Conservation (phyloP, 2,888 invertebrate genomes). For the Diadegma fenestrale region DNA sequence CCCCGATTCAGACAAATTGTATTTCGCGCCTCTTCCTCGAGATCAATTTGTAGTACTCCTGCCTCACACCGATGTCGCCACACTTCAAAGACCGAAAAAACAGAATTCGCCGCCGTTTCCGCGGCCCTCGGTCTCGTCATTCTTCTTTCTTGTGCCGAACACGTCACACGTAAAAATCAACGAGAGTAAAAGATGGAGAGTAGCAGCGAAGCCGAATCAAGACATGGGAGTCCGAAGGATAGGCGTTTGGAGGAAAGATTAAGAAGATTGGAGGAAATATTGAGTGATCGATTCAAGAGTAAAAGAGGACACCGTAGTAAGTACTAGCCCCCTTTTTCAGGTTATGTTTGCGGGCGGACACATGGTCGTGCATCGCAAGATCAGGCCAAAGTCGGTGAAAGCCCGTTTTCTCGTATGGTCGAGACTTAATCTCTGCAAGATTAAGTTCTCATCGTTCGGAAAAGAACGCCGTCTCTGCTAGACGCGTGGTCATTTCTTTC, state of each 20-base stretch:
- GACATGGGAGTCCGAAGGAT: not conserved
- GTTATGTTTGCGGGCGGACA: not conserved
- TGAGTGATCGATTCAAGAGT: not conserved
- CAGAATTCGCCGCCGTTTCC: not conserved
- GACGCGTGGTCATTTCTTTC: slow-evolving; percentile 30
- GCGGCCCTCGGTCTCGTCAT: slow-evolving; percentile 4
- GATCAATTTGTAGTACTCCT: slow-evolving; percentile 9
- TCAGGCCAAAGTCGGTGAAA: not conserved
- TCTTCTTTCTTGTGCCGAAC: slow-evolving; percentile 34
- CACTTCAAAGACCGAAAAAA: not conserved
- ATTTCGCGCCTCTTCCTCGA: slow-evolving; percentile 8
- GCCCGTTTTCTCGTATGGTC: not conserved
- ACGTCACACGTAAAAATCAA: slow-evolving; percentile 20
- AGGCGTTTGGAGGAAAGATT: slow-evolving; percentile 22
- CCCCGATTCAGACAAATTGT: no score
- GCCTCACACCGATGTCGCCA: slow-evolving; percentile 10
- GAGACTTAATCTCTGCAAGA: slow-evolving; percentile 41
- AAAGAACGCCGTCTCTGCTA: slow-evolving; percentile 31
- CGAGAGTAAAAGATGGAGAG: slow-evolving; percentile 9
- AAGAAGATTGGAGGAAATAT: slow-evolving; percentile 20
- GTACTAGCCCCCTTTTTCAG: slow-evolving; percentile 15
- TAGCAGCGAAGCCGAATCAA: slow-evolving; percentile 6
- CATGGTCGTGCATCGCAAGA: slow-evolving; percentile 8
- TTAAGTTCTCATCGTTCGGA: slow-evolving; percentile 11
- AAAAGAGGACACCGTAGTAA: slow-evolving; percentile 36